These are phyloP conservation scores for Malachius bipustulatus DNA, from an alignment of 2,888 invertebrate genomes.

Conservation along the genomic window DNA sequence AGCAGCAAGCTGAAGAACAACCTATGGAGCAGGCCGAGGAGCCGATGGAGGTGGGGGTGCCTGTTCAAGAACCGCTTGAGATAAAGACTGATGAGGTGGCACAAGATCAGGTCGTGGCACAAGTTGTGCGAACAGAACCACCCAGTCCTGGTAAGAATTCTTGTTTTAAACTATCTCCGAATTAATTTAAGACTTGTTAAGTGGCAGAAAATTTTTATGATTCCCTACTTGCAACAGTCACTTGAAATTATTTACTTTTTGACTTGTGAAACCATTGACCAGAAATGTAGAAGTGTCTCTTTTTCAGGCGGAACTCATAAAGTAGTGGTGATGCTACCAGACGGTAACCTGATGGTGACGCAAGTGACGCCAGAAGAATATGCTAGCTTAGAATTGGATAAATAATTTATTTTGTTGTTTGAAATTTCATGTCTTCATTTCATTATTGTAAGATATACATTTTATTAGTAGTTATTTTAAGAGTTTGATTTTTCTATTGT, in stretches of 20 bases:
- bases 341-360: slow-evolving; percentile 78
- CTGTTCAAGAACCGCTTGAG: slow-evolving; percentile 25
- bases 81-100: slow-evolving; percentile 41
- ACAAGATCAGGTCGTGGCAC: slow-evolving; percentile 68
- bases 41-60: slow-evolving; percentile 17
- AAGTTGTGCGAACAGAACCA: slow-evolving; percentile 72
- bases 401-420: slow-evolving; percentile 21
- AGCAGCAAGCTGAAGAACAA: slow-evolving; percentile 7
- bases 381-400: slow-evolving; percentile 44
- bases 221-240: too few relatives aligned
- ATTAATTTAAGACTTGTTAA: too few relatives aligned
- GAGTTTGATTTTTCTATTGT: too few relatives aligned
- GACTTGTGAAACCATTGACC: too few relatives aligned
- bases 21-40: slow-evolving; percentile 11
- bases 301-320: slow-evolving; percentile 65
- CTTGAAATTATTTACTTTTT: too few relatives aligned
- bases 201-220: too few relatives aligned
- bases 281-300: too few relatives aligned
- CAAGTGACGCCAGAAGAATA: slow-evolving; percentile 80
- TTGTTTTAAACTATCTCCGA: too few relatives aligned
- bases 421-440: background rate
- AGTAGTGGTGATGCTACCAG: slow-evolving; percentile 71
- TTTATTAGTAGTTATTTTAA: too few relatives aligned
- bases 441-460: background rate
- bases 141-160: slow-evolving; percentile 72